A percentile compares a stretch with the other conserved stretches of the same genome.
These are phyloP conservation scores for Aldabrachelys gigantea DNA, from an alignment of 2,113 vertebrate genomes.

Conservation along the genomic window DNA sequence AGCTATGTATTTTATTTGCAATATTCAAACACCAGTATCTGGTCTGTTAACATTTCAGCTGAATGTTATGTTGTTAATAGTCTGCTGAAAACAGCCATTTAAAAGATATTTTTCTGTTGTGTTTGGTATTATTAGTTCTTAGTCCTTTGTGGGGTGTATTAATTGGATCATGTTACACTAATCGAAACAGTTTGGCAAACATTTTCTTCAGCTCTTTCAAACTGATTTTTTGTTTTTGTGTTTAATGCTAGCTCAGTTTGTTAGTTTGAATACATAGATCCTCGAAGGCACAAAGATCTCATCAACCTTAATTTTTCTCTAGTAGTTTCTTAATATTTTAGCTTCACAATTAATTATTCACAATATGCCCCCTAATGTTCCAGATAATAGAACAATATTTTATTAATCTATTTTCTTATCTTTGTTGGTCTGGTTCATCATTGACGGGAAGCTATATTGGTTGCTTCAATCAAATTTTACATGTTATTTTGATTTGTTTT, in stretches of 20 bases:
- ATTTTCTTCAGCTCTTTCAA: constrained; percentile 49
- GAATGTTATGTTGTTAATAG: constrained; percentile 45
- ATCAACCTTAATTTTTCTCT: background rate
- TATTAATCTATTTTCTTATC: background rate
- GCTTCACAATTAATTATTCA: constrained; percentile 8
- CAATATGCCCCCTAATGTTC: background rate
- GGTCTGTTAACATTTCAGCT: constrained; percentile 33
- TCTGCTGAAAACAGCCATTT: constrained; percentile 35
- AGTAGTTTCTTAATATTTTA: background rate
- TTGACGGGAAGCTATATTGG: background rate
- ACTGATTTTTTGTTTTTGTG: constrained; percentile 24
- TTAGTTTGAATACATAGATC: background rate
- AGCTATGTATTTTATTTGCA: constrained; percentile 41
- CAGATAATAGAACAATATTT: background rate
- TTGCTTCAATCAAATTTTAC: background rate
- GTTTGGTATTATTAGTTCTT: constrained; percentile 19
- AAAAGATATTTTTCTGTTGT: constrained; percentile 13
- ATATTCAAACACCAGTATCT: constrained; percentile 19
- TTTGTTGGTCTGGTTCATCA: background rate
- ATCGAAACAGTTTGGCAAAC: constrained; percentile 55
- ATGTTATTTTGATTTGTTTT: background rate
- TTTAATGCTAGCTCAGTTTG: background rate
- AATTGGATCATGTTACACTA: constrained; percentile 60
- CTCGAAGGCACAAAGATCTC: background rate
- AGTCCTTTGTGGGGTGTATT: constrained; percentile 39